Base-by-base conservation (phyloP, 2,113 vertebrate species). In the Cynoglossus semilaevis region DNA sequence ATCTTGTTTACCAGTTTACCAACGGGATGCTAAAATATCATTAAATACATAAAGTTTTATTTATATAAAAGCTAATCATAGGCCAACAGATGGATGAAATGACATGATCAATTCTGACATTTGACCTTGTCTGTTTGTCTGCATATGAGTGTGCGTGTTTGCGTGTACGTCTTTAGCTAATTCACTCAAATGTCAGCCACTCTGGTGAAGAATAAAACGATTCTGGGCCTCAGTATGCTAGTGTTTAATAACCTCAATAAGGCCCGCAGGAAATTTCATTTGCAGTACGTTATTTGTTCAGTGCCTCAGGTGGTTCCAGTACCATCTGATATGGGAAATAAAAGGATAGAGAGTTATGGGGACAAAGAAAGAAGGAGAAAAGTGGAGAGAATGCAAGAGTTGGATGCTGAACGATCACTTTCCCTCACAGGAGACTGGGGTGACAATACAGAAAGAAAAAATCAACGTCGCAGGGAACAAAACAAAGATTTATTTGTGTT, bases 241-340 rank as follows among this genome's bases (percentile, higher is more conserved):
- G 80, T 89, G 87, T 91, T 90, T 92, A 93, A 93, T 92, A 90
- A 92, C 87, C 92, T 90, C 91, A 91, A 88, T 90, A 91, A 88
- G 89, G 86, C 84, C 88, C 80, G 84, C 72, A 89, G 88, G 83
- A 92, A 91, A 92, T 91, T 88, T 90, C 81, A 89, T 91, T 90
- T 90, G 87, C 82, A 83, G 82, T 78, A 83, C 58, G 87, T 88
- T 92, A 93, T 91, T 88, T 91, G 81, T 86, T 86, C 82, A 71
- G 82, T 76, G 83, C 88, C 90, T 91, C 79, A 88, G 85, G 86
- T 91, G 85, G 76, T 67, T 86, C 19, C 22, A 80, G 78, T 86
- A 88, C 54, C 58, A 80, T 87, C 83, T 85, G 85, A 86, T 86
- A 81, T 69, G 72, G 80, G 82, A 74, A 29, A 29, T 29, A 29